Conservation (phyloP, 2,888 invertebrate genomes). For the Clitarchus hookeri region DNA sequence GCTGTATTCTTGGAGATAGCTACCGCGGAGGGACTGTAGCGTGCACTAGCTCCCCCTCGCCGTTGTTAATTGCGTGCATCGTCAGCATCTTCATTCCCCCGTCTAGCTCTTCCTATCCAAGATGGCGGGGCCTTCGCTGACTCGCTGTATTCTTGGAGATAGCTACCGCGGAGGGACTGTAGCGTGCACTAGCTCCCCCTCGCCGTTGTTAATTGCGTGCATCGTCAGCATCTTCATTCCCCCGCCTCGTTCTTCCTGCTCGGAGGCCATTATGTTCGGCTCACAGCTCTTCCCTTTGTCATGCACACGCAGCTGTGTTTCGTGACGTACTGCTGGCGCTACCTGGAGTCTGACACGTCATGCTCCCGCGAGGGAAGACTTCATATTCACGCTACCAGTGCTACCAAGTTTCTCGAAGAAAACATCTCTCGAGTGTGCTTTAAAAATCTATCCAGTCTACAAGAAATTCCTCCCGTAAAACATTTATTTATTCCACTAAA, state of each 20-base stretch:
- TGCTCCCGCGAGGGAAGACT: not conserved
- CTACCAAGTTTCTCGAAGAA: too few relatives aligned
- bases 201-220: not conserved
- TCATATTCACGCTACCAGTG: not conserved
- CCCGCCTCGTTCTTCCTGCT: not conserved
- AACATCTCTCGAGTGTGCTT: too few relatives aligned
- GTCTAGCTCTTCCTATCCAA: not conserved
- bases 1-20: not conserved
- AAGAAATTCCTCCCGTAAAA: too few relatives aligned
- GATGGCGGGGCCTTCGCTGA: too few relatives aligned
- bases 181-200: not conserved
- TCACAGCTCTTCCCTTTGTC: not conserved
- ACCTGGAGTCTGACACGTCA: not conserved
- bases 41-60: not conserved
- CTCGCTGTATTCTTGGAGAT: too few relatives aligned
- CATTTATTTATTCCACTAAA: too few relatives aligned
- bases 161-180: not conserved
- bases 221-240: not conserved
- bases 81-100: not conserved
- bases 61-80: not conserved
- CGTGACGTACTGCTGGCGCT: not conserved
- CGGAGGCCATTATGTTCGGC: not conserved
- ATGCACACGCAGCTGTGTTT: not conserved
- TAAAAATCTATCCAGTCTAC: too few relatives aligned
- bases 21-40: not conserved